Evolutionary conservation across 2,888 invertebrate genomes (phyloP), one percentile per base, ranked within the genome.

Genomic region (Norana najaformis): DNA sequence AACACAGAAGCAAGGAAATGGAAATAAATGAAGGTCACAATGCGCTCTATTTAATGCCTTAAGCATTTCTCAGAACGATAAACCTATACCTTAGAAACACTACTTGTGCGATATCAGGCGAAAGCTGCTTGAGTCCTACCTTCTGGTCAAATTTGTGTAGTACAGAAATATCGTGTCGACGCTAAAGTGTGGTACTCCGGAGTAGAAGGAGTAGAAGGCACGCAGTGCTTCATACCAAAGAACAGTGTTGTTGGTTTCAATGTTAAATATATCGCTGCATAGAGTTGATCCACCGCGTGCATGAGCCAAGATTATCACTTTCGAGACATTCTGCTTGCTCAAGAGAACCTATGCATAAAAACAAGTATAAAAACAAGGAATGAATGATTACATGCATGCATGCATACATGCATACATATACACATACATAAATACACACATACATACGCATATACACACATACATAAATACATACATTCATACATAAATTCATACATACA

Each of bases 271-370:
- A 37, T 85, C 85, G 85, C 85, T 85, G 37, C 35, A 85, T 36
- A 85, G 37, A 36, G 85, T 85, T 13, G 85, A 85, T 16, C 85
- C 85, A 36, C 85, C 85, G 18, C 85, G 35, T 37, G 85, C 85
- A 37, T 85, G 85, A 36, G 85, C 85, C 85, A 85, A 85, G 85
- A 85, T 37, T 16, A 85, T 36, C 36, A 85, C 85, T 85, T 85
- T 85, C 85, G 85, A 37, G 34, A 37, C 23, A 16, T 36, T 85
- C 37, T 85, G 36, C 85, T 85, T 20, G 8, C 16, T 16, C 20
- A 37, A 85, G 34, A 85, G 85, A 35, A 85, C 36, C 37, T 85
- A 85, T 4, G 20, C 20, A 35, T 34, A 85, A 53, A 85, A 85
- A 85, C n/a, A n/a, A n/a, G n/a, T 30, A n/a, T n/a, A n/a, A 1